phyloP scores from a whole-genome alignment of 1,140 invertebrate species.

The Drosophila mauritiana region DNA sequence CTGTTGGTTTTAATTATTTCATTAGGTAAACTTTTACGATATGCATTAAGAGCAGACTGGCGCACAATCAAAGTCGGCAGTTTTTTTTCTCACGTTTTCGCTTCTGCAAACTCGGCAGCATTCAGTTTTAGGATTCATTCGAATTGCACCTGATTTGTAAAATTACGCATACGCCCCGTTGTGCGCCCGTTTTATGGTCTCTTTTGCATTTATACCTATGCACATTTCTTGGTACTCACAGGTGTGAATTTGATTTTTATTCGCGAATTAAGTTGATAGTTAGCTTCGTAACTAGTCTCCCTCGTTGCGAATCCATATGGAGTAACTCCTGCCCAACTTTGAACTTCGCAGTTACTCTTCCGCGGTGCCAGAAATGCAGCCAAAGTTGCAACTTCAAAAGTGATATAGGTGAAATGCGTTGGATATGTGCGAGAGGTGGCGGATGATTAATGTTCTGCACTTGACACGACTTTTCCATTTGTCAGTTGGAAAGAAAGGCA shows the following conservation, averaged over 20 bases:
- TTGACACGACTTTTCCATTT: slow-evolving; percentile 49
- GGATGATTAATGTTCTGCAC: slow-evolving; percentile 34
- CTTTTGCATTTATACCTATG: slow-evolving; percentile 34
- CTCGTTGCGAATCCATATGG: slow-evolving; percentile 1
- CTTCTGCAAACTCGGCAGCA: slow-evolving; percentile 7
- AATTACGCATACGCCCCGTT: slow-evolving; percentile 68
- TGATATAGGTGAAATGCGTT: slow-evolving; percentile 28
- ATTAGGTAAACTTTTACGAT: slow-evolving; percentile 69
- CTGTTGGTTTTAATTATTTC: slow-evolving; percentile 56
- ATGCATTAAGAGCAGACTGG: slow-evolving; percentile 30
- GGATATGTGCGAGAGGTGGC: slow-evolving; percentile 19
- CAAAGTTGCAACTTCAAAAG: slow-evolving; percentile 46
- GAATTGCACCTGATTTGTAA: slow-evolving; percentile 52
- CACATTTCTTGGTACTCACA: slow-evolving; percentile 16
- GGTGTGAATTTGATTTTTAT: slow-evolving; percentile 18
- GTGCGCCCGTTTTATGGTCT: slow-evolving; percentile 35
- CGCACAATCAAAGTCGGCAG: slow-evolving; percentile 40
- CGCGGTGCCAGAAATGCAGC: slow-evolving; percentile 26
- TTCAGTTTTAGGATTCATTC: slow-evolving; percentile 44
- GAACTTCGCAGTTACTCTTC: slow-evolving; percentile 34
- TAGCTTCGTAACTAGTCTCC: slow-evolving; percentile 39
- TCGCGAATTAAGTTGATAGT: not conserved
- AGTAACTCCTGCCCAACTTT: slow-evolving; percentile 35
- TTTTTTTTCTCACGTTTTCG: slow-evolving; percentile 44
- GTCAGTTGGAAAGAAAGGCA: slow-evolving; percentile 27